Evolutionary conservation across 2,888 invertebrate genomes (phyloP).

Genomic region (Drosophila anomalata): DNA sequence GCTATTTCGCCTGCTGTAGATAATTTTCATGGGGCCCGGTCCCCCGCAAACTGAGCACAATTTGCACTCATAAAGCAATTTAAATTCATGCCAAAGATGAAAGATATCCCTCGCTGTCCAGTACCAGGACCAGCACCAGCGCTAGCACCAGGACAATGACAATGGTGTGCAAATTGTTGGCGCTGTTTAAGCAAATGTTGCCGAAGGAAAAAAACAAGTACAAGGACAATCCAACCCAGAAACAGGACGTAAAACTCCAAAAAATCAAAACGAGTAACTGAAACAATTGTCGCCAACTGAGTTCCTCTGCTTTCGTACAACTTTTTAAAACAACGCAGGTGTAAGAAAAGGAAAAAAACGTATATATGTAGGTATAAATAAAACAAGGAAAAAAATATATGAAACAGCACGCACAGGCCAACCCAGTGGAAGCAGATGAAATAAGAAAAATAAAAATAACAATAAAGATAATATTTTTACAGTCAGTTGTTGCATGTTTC

Average conservation of each 20-base stretch:
- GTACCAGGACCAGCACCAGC: slow-evolving; percentile 4
- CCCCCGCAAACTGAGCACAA: slow-evolving; percentile 25
- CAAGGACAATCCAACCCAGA: slow-evolving; percentile 18
- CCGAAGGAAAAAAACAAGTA: slow-evolving; percentile 43
- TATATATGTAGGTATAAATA: slow-evolving; percentile 19
- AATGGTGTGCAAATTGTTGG: slow-evolving; percentile 75
- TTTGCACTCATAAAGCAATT: slow-evolving; percentile 63
- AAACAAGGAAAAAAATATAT: slow-evolving; percentile 16
- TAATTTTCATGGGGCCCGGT: slow-evolving; percentile 12
- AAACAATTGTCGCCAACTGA: slow-evolving; percentile 56
- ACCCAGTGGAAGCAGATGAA: not conserved
- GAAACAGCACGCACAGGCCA: slow-evolving; percentile 16
- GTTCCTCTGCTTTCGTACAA: slow-evolving; percentile 44
- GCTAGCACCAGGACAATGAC: slow-evolving; percentile 40
- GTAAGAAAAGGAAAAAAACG: slow-evolving; percentile 32
- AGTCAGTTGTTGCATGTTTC: slow-evolving; percentile 36
- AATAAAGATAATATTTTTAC: slow-evolving; percentile 61
- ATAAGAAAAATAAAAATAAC: slow-evolving; percentile 48
- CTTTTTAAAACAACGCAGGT: slow-evolving; percentile 55
- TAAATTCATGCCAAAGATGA: slow-evolving; percentile 70
- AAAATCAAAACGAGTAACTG: slow-evolving; percentile 13
- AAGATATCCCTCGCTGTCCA: slow-evolving; percentile 47
- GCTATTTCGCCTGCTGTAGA: slow-evolving; percentile 6
- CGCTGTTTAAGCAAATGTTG: slow-evolving; percentile 74
- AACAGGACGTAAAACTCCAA: slow-evolving; percentile 16